These are phyloP conservation scores for Schizaphis graminum DNA, from an alignment of 2,888 invertebrate genomes.

Conservation along the genomic window DNA sequence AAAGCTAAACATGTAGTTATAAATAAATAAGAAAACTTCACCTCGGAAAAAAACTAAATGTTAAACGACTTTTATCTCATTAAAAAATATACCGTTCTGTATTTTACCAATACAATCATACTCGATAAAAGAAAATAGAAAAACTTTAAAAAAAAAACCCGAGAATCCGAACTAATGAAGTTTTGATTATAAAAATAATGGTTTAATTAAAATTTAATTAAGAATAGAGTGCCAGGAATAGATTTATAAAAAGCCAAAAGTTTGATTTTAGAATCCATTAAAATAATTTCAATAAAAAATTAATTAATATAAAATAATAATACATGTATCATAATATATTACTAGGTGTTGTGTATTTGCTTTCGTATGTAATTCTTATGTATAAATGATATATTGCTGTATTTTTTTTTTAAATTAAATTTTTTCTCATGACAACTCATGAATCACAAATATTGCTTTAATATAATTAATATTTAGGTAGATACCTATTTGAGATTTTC, in stretches of 20 bases:
- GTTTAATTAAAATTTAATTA: not conserved
- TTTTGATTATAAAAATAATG: constrained; percentile 3
- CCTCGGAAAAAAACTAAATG: not conserved
- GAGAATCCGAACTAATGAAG: not conserved
- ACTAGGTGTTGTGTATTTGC: not conserved
- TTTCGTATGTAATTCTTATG: not conserved
- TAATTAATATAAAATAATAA: not conserved
- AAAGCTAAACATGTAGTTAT: not conserved
- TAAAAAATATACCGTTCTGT: not conserved
- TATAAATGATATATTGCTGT: not conserved
- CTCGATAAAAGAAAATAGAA: not conserved
- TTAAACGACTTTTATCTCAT: constrained; percentile 16
- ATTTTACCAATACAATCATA: not conserved
- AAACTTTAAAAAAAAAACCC: not conserved
- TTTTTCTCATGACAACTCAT: not conserved
- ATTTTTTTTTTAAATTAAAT: not conserved
- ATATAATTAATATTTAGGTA: not conserved
- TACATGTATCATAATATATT: not conserved
- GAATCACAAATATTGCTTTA: not conserved
- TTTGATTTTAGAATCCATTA: not conserved
- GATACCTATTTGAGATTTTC: not conserved
- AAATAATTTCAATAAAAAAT: not conserved
- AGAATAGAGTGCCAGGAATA: not conserved
- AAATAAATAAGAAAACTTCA: constrained; percentile 5
- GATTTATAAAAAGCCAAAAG: not conserved